Base-by-base conservation (phyloP, 1,140 invertebrate species). In the Sitophilus oryzae region DNA sequence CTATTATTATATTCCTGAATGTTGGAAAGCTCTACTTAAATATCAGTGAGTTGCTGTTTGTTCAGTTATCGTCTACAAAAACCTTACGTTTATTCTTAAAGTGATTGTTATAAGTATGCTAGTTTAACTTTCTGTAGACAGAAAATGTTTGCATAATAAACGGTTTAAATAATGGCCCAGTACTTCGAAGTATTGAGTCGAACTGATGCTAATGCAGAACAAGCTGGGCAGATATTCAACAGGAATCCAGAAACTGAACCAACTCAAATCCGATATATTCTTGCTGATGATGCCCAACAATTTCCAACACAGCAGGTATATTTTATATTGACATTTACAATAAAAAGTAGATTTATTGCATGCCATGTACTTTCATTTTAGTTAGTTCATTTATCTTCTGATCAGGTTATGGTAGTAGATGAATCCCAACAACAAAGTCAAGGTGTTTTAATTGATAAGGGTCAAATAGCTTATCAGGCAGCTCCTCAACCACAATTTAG, bases 151-250 rank as follows among this genome's bases (percentile, higher is more conserved):
- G 25, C 25, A 30, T 30, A 30, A 30, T 5, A 30, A 30, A 30
- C 5, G 5, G 25, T 30, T 30, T 11, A 30, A 30, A 54, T 46
- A 35, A 73, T 73, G 72, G 71, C 72, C 22, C 71, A 71, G 45
- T 73, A 68, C 56, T 71, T 65, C 58, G 69, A 71, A 47, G 67
- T 72, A 43, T 58, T 72, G 46, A 65, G 60, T 51, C 63, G 68
- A 59, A 54, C 54, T 44, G 64, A 69, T 45, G 57, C 60, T 40
- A 60, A 61, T 18, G 52, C 37, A 62, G 71, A 61, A 54, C 69
- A 55, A 23, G 14, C 15, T 22, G 15, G 23, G 41, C 70, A 52
- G 62, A 63, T 66, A 44, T 70, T 61, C 57, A 70, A 66, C 56
- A 58, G 68, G 16, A 70, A 66, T 54, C 60, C 67, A 30, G 57